Evolutionary conservation across 2,888 invertebrate species (phyloP).

Genomic region (Brachycybe producta): DNA sequence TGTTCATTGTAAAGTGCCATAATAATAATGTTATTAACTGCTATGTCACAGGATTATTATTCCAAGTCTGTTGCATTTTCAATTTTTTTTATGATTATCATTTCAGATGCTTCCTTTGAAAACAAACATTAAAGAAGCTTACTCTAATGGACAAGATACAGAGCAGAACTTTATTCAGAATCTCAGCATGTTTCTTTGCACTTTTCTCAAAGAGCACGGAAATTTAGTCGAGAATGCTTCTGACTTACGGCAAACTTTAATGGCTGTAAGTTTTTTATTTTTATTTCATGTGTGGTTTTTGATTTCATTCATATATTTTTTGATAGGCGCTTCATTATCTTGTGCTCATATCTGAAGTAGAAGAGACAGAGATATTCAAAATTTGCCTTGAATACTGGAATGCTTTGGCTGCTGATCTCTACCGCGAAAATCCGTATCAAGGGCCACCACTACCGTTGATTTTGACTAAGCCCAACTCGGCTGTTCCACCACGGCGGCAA

Average conservation of each 20-base stretch:
- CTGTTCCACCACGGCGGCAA: slow-evolving; percentile 31
- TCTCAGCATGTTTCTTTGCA: slow-evolving; percentile 90
- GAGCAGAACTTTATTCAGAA: slow-evolving; percentile 99
- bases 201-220: slow-evolving; percentile 94
- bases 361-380: slow-evolving; percentile 99
- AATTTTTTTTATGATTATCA: neutral
- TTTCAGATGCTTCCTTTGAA: slow-evolving; percentile 68
- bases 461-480: slow-evolving; percentile 29
- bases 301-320: slow-evolving; percentile 7
- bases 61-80: neutral
- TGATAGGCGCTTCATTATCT: slow-evolving; percentile 61
- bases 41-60: neutral
- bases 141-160: slow-evolving; percentile 82
- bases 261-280: slow-evolving; percentile 37
- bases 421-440: slow-evolving; percentile 67
- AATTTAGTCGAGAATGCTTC: slow-evolving; percentile 62
- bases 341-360: slow-evolving; percentile 89
- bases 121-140: slow-evolving; percentile 87
- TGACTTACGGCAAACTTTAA: slow-evolving; percentile 57
- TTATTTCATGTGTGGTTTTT: slow-evolving; percentile 32
- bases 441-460: slow-evolving; percentile 35
- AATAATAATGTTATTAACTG: slow-evolving; percentile 5
- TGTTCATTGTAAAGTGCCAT: too few species aligned
- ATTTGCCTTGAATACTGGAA: slow-evolving; percentile 99
- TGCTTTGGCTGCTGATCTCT: slow-evolving; percentile 77